Conservation (phyloP, 2,888 invertebrate species). For the Tipula unca region DNA sequence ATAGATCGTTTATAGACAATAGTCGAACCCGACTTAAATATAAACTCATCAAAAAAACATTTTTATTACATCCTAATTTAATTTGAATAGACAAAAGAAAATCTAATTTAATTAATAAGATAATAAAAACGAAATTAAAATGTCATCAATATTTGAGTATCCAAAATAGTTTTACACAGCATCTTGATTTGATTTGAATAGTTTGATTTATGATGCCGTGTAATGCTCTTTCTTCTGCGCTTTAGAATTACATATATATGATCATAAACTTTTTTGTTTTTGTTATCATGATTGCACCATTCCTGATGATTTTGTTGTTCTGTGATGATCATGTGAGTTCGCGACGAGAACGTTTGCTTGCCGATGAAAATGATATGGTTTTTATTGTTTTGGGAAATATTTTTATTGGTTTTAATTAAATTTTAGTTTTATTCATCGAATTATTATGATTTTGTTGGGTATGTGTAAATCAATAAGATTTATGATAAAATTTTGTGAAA, state of each 20-base stretch:
- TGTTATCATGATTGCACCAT: not conserved
- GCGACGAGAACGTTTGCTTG: not conserved
- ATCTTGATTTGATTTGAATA: not conserved
- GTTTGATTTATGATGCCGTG: not conserved
- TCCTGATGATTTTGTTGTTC: not conserved
- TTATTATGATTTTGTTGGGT: not conserved
- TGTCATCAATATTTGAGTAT: not conserved
- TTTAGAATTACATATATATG: not conserved
- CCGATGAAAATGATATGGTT: not conserved
- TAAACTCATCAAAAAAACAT: not conserved
- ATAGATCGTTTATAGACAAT: not conserved
- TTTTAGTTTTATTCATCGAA: not conserved
- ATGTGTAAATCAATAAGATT: not conserved
- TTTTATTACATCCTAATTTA: not conserved
- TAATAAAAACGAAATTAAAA: not conserved
- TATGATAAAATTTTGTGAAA: not conserved
- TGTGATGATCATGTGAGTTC: not conserved
- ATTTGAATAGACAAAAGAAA: not conserved
- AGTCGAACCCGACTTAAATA: not conserved
- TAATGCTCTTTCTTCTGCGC: not conserved
- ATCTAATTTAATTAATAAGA: not conserved
- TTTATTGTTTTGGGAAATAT: not conserved
- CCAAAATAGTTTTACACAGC: not conserved
- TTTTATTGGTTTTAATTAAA: conserved; percentile 2
- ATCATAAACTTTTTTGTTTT: not conserved